phyloP scores from a whole-genome alignment of 2,113 vertebrate species.

The Pongo abelii region DNA sequence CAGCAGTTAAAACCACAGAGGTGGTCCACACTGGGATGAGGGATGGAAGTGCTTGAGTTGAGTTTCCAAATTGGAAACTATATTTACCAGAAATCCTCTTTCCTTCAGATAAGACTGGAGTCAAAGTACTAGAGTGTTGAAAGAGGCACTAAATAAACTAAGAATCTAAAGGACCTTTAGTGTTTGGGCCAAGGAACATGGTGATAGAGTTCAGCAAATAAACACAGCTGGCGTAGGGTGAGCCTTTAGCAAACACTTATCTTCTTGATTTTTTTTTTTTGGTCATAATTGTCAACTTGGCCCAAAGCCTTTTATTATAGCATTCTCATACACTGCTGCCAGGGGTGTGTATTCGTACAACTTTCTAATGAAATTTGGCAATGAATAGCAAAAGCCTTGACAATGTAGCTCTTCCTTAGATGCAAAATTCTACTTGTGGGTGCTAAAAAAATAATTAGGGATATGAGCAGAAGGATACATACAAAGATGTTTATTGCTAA shows the following conservation, averaged over 20 bases:
- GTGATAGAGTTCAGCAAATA: slow-evolving; percentile 59
- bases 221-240: slow-evolving; percentile 66
- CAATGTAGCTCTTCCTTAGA: not conserved
- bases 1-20: slow-evolving; percentile 74
- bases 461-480: not conserved
- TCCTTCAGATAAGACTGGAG: slow-evolving; percentile 37
- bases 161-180: slow-evolving; percentile 19
- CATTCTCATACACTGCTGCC: not conserved
- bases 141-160: slow-evolving; percentile 61
- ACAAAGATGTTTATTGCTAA: not conserved
- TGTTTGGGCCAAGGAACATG: slow-evolving; percentile 54
- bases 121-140: slow-evolving; percentile 53
- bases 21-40: not conserved
- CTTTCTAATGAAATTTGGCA: slow-evolving; percentile 43
- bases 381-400: not conserved
- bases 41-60: not conserved
- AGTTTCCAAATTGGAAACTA: not conserved
- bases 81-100: slow-evolving; percentile 58
- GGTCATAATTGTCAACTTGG: slow-evolving; percentile 47
- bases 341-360: not conserved
- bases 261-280: slow-evolving; percentile 44
- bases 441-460: slow-evolving; percentile 17
- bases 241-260: slow-evolving; percentile 62
- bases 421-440: not conserved
- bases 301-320: slow-evolving; percentile 36